Evolutionary conservation across 2,888 invertebrate species (phyloP).

Genomic region (Nomada fabriciana): DNA sequence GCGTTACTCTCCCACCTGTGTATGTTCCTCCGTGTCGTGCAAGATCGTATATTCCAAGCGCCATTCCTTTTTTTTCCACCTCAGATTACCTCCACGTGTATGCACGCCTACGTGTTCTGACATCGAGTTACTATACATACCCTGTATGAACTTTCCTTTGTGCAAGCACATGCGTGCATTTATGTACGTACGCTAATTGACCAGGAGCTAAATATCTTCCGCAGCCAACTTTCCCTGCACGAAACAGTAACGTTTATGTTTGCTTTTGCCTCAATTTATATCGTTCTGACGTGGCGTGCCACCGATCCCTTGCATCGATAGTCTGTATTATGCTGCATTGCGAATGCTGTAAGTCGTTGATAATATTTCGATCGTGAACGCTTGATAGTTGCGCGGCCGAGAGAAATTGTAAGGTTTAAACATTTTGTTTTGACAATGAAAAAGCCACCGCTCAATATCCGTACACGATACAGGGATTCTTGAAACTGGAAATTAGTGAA

Average conservation of each 20-base stretch:
- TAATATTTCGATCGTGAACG: neutral
- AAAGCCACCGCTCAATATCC: too few relatives aligned
- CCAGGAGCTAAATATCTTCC: conserved; percentile 19
- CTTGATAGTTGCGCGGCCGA: too few relatives aligned
- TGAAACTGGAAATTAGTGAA: too few relatives aligned
- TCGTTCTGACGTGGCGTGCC: neutral
- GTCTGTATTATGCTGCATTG: neutral
- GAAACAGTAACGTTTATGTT: conserved; percentile 1
- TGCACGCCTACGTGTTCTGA: conserved; percentile 13
- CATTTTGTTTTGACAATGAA: neutral
- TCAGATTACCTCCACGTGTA: neutral
- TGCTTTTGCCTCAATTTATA: neutral
- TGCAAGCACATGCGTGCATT: conserved; percentile 35
- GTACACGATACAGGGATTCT: too few relatives aligned
- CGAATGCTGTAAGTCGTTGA: neutral
- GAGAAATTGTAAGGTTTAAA: neutral
- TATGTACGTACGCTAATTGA: conserved; percentile 20
- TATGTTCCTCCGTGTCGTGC: conserved; percentile 9
- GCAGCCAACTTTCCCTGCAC: conserved; percentile 5
- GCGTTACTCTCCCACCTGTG: conserved; percentile 12
- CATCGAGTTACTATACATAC: conserved; percentile 15
- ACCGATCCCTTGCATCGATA: conserved; percentile 7
- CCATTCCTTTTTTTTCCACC: neutral
- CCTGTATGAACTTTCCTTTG: neutral
- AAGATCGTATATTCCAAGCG: conserved; percentile 16